Evolutionary conservation across 2,113 vertebrate genomes (phyloP).

Genomic region (Zingel zingel): DNA sequence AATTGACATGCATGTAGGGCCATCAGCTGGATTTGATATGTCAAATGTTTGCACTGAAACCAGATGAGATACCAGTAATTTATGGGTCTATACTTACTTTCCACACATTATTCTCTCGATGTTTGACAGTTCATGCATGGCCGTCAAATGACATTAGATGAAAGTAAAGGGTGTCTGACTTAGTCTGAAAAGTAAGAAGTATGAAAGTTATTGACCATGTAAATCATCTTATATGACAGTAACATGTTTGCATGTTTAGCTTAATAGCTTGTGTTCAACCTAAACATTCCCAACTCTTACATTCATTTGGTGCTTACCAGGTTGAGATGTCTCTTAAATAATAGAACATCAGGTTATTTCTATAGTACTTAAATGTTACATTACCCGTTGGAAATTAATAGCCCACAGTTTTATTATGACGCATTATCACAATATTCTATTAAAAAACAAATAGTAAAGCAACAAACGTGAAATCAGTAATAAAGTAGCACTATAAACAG

Average conservation of each 20-base stretch:
- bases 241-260: not conserved
- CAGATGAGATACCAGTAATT: conserved; percentile 48
- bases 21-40: conserved; percentile 20
- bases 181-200: not conserved
- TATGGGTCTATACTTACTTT: conserved; percentile 14
- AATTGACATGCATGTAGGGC: conserved; percentile 27
- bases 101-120: conserved; percentile 24
- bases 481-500: not conserved
- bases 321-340: not conserved
- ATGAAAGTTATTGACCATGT: not conserved
- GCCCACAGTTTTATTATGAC: not conserved
- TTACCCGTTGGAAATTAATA: not conserved
- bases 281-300: not conserved
- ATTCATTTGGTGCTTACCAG: not conserved
- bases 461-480: not conserved
- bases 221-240: not conserved
- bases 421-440: not conserved
- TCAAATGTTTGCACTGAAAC: conserved; percentile 33
- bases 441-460: no score
- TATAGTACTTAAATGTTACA: no score
- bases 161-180: no score
- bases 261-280: not conserved
- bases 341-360: not conserved
- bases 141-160: not conserved
- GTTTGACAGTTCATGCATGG: conserved; percentile 20